Evolutionary conservation across 2,797 vertebrate species (phyloP), one percentile per base, ranked within the genome.

Genomic region (Poecilia velifera): DNA sequence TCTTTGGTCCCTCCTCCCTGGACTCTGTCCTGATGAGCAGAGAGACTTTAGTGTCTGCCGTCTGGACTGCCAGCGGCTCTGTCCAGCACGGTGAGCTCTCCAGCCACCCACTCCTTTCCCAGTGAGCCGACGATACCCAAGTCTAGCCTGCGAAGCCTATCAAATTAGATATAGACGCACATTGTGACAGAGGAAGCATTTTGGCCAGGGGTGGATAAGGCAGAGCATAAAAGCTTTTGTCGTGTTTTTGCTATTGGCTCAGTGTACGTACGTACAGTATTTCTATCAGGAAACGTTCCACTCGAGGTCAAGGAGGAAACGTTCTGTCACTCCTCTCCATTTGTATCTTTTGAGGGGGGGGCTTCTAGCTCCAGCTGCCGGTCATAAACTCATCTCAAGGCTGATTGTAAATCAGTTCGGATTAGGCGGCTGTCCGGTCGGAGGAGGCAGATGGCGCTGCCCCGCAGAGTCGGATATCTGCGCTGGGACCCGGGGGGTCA

Each of bases 61-160:
- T 91, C 85, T 91, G 81, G 79, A 66, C 70, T 43, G 84, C 81
- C 87, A 82, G 76, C 49, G 84, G 73, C 81, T 87, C 76, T 64
- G 83, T 84, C 74, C 87, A 43, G 76, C 70, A 66, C 64, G 18
- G 59, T 8, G 84, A 89, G 74, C 85, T 83, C 80, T 82, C 53
- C 13, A 80, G 70, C 87, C 90, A 34, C 93, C 93, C 91, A 90
- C 92, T 85, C 86, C 73, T 92, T 92, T 89, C 84, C 90, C 89
- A 91, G 75, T 82, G 76, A 76, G 77, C 83, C 82, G 82, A 88
- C 88, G 91, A 92, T 84, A 88, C 84, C 85, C 64, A 64, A 68
- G 89, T 89, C 89, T 90, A 84, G 88, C 76, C 84, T 88, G 72
- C 82, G 77, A 84, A 88, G 81, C 51, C 66, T 57, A 82, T 86